A percentile compares a stretch with the other conserved stretches of the same genome.
phyloP scores from a whole-genome alignment of 2,113 vertebrate species.

The Nematolebias whitei region DNA sequence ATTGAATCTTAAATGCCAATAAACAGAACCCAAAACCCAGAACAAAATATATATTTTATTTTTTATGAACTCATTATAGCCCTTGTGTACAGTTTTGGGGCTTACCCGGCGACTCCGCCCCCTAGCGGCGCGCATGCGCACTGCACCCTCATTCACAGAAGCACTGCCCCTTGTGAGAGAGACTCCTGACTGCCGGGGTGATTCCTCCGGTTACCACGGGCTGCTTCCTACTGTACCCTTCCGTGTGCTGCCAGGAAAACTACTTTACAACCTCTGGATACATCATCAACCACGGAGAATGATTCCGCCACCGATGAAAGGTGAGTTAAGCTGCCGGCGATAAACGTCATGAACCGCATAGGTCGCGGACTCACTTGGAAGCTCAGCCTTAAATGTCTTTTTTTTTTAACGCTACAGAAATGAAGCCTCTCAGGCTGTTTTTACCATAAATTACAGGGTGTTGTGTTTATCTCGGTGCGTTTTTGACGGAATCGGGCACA shows the following conservation, averaged over 20 bases:
- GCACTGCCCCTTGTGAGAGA: slow-evolving; percentile 72
- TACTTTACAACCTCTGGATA: slow-evolving; percentile 47
- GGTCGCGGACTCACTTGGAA: slow-evolving; percentile 38
- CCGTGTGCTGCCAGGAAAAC: slow-evolving; percentile 42
- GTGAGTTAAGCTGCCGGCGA: slow-evolving; percentile 55
- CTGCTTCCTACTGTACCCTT: slow-evolving; percentile 55
- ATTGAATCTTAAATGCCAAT: too few species aligned
- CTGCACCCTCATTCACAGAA: slow-evolving; percentile 37
- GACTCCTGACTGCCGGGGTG: slow-evolving; percentile 71
- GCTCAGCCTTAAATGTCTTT: slow-evolving; percentile 28
- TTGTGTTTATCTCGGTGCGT: slow-evolving; percentile 20
- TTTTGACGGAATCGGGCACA: slow-evolving; percentile 51
- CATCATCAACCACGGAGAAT: slow-evolving; percentile 43
- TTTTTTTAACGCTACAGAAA: slow-evolving; percentile 16
- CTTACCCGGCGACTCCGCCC: background rate
- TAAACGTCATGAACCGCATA: slow-evolving; percentile 42
- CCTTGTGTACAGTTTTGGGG: too few species aligned
- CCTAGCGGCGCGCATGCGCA: slow-evolving; percentile 39
- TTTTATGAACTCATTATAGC: too few species aligned
- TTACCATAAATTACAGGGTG: background rate
- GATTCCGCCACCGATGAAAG: slow-evolving; percentile 44
- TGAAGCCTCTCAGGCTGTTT: slow-evolving; percentile 7
- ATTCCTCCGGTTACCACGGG: slow-evolving; percentile 66
- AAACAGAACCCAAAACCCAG: too few species aligned
- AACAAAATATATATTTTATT: too few species aligned